Evolutionary conservation across 2,113 vertebrate genomes (phyloP).

Genomic region (Lathamus discolor): DNA sequence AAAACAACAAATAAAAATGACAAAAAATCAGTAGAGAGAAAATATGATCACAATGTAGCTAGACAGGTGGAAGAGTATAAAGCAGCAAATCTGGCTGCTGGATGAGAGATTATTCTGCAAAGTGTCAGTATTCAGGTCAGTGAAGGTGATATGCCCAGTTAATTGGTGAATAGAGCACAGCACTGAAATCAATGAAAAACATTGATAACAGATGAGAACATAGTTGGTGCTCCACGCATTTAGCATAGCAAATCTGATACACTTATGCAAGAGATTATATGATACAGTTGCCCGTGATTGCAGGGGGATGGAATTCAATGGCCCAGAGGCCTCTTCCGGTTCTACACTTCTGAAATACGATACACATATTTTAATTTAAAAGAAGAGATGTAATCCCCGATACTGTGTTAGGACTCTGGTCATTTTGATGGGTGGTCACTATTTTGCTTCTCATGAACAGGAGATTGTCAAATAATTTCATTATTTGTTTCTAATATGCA

Average conservation of each 20-base stretch:
- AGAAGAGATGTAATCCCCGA: neutral
- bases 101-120: conserved; percentile 3
- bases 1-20: neutral
- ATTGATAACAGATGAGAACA: neutral
- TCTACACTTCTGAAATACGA: neutral
- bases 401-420: neutral
- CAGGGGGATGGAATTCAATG: neutral
- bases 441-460: neutral
- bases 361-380: neutral
- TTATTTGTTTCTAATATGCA: neutral
- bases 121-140: conserved; percentile 34
- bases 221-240: neutral
- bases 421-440: neutral
- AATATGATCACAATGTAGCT: neutral
- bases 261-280: neutral
- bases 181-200: conserved; percentile 11
- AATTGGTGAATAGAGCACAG: conserved; percentile 24
- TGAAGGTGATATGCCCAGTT: conserved; percentile 21
- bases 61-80: conserved; percentile 44
- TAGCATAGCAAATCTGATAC: neutral
- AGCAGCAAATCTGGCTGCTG: conserved; percentile 14
- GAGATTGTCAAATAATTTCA: neutral
- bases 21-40: neutral
- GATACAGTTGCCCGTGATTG: neutral
- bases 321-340: neutral